These are phyloP conservation scores for Heliconius erato DNA, from an alignment of 2,888 invertebrate genomes.

Conservation along the genomic window DNA sequence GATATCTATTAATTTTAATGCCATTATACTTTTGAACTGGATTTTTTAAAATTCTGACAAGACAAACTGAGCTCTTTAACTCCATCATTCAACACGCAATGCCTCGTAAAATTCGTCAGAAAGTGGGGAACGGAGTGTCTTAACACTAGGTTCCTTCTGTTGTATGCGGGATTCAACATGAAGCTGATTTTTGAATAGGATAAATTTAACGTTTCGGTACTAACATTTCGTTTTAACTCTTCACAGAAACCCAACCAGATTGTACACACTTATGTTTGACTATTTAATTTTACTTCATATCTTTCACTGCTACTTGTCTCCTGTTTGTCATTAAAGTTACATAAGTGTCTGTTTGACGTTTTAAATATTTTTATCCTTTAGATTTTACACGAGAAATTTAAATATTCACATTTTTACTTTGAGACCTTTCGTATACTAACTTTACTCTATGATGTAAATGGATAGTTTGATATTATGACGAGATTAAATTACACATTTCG, in stretches of 20 bases:
- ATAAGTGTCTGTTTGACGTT: neutral
- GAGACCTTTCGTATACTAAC: neutral
- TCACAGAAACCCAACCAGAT: neutral
- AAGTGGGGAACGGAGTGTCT: no score
- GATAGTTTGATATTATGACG: neutral
- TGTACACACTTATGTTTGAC: neutral
- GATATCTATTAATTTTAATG: neutral
- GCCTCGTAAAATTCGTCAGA: no score
- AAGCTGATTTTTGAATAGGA: no score
- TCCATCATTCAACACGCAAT: no score
- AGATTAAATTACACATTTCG: neutral
- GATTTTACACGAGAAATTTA: neutral
- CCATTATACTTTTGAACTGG: neutral
- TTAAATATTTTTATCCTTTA: neutral
- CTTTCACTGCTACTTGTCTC: neutral
- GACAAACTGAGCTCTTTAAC: neutral
- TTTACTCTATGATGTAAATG: neutral
- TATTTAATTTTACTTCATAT: conserved; percentile 16
- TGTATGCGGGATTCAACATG: no score
- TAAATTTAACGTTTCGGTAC: neutral
- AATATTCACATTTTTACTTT: conserved; percentile 6
- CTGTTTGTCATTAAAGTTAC: neutral
- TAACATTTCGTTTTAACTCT: neutral
- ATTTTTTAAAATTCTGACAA: neutral
- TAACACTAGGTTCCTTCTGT: no score